A percentile compares a stretch with the other conserved stretches of the same genome.
These are phyloP conservation scores for Mythimna vitellina DNA, from an alignment of 2,888 invertebrate genomes.

Conservation along the genomic window DNA sequence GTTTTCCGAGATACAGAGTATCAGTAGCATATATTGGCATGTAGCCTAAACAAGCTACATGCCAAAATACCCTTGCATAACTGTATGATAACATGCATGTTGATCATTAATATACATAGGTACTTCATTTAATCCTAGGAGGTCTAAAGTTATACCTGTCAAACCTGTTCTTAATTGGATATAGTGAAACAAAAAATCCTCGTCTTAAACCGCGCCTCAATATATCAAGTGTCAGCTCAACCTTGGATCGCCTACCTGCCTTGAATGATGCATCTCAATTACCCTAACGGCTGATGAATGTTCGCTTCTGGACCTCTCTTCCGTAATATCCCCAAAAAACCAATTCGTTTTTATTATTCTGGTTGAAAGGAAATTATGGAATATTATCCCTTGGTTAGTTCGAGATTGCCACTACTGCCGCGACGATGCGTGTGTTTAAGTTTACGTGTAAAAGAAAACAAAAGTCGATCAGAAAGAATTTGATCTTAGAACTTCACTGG, in stretches of 20 bases:
- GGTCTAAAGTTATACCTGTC: conserved; percentile 10
- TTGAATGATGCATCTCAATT: conserved; percentile 61
- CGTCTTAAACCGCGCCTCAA: conserved; percentile 24
- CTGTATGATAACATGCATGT: background rate
- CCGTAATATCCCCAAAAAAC: background rate
- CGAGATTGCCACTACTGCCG: too few species aligned
- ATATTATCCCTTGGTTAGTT: too few species aligned
- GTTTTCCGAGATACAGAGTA: too few species aligned
- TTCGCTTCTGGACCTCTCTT: background rate
- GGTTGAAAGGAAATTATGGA: too few species aligned
- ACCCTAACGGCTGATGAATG: conserved; percentile 15
- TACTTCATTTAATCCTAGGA: conserved; percentile 6
- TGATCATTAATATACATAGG: background rate
- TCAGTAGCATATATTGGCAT: too few species aligned
- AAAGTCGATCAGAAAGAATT: too few species aligned
- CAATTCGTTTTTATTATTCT: background rate
- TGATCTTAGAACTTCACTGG: too few species aligned
- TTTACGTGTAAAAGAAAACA: too few species aligned
- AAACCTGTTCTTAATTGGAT: conserved; percentile 39
- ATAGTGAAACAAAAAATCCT: conserved; percentile 38
- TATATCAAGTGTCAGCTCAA: conserved; percentile 51
- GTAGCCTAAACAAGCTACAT: too few species aligned
- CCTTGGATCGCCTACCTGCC: conserved; percentile 56
- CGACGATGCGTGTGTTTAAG: too few species aligned
- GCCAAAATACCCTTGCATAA: background rate